Conservation (phyloP, 2,113 vertebrate genomes). For the Halichoeres trimaculatus region DNA sequence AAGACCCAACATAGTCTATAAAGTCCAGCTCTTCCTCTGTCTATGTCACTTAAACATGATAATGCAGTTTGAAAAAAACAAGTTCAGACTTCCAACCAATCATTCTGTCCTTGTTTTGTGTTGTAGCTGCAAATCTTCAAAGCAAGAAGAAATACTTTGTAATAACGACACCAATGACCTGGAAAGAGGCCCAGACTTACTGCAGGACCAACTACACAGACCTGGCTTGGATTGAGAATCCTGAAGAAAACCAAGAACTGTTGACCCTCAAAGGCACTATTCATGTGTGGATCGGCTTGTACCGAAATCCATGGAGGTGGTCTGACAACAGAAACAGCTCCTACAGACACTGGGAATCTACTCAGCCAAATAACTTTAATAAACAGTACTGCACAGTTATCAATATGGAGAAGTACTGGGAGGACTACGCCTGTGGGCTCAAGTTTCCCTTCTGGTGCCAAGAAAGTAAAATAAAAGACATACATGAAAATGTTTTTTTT, state of each 20-base stretch:
- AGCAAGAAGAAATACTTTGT: neutral
- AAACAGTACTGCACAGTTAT: neutral
- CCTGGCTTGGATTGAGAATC: neutral
- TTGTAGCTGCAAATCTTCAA: neutral
- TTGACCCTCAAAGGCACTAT: neutral
- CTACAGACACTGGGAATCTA: neutral
- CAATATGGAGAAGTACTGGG: neutral
- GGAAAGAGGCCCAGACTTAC: neutral
- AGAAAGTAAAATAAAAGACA: too few species aligned
- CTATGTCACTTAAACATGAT: too few species aligned
- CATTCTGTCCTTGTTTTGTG: neutral
- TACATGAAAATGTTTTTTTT: neutral
- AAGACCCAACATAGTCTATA: too few species aligned
- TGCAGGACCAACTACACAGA: neutral
- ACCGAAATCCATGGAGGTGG: neutral
- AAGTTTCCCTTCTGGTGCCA: neutral
- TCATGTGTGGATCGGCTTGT: neutral
- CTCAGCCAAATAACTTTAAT: neutral
- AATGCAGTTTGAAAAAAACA: too few species aligned
- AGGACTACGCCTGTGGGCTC: neutral
- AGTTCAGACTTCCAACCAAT: too few species aligned
- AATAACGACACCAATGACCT: neutral
- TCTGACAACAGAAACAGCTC: neutral
- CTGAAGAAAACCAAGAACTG: neutral
- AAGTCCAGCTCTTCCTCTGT: too few species aligned